Evolutionary conservation across 2,797 vertebrate genomes (phyloP).

Genomic region (Siniperca undulata): DNA sequence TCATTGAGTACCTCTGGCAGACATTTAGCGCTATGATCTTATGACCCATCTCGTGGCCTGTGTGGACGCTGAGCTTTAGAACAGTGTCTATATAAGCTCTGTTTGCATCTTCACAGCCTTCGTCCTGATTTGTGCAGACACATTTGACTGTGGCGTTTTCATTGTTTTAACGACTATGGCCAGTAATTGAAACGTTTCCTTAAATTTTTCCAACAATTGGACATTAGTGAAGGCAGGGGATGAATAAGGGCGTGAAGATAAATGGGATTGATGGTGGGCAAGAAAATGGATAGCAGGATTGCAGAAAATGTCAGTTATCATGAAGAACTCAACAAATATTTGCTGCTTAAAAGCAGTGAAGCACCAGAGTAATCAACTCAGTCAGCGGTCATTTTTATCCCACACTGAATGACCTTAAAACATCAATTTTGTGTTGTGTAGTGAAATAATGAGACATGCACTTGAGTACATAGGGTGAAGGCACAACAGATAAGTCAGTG

Average conservation of each 20-base stretch:
- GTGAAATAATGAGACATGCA: slow-evolving; percentile 74
- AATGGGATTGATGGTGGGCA: slow-evolving; percentile 59
- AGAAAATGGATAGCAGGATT: slow-evolving; percentile 46
- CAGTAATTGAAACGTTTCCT: slow-evolving; percentile 67
- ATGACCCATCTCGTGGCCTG: slow-evolving; percentile 22
- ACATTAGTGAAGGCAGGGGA: slow-evolving; percentile 57
- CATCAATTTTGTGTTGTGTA: slow-evolving; percentile 61
- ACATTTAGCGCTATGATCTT: slow-evolving; percentile 6
- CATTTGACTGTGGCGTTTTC: slow-evolving; percentile 53
- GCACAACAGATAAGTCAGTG: slow-evolving; percentile 58
- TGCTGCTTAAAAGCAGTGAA: slow-evolving; percentile 54
- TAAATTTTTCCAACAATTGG: slow-evolving; percentile 63
- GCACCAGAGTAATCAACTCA: slow-evolving; percentile 53
- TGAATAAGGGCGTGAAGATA: slow-evolving; percentile 46
- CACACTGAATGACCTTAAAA: slow-evolving; percentile 71
- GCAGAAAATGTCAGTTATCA: slow-evolving; percentile 63
- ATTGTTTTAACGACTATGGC: slow-evolving; percentile 70
- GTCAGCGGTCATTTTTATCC: slow-evolving; percentile 57
- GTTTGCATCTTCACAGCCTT: slow-evolving; percentile 33
- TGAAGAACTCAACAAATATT: slow-evolving; percentile 60
- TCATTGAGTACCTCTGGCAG: background rate
- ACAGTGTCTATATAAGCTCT: slow-evolving; percentile 30
- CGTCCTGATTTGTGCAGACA: slow-evolving; percentile 67
- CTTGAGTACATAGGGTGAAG: slow-evolving; percentile 53
- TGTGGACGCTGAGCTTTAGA: slow-evolving; percentile 10